Conservation (phyloP, 2,113 vertebrate species). For the Antigone vipio region DNA sequence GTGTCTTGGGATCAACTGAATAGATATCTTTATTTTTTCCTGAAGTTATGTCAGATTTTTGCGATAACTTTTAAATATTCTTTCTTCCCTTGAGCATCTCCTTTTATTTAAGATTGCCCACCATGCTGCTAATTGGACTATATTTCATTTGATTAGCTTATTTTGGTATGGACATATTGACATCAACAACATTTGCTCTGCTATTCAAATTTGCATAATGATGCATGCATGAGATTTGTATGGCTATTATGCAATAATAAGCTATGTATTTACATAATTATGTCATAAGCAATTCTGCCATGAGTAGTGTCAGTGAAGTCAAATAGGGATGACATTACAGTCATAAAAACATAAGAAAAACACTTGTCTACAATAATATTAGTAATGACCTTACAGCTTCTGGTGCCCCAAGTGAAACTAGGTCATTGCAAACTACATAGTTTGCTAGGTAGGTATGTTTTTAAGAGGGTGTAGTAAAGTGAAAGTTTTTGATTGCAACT, state of each 20-base stretch:
- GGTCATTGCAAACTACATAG: not conserved
- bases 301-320: constrained; percentile 48
- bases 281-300: constrained; percentile 54
- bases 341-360: constrained; percentile 15
- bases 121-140: constrained; percentile 14
- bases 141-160: constrained; percentile 50
- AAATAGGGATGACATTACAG: constrained; percentile 38
- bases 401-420: not conserved
- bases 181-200: constrained; percentile 19
- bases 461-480: not conserved
- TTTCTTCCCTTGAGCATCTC: not conserved
- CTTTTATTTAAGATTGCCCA: not conserved
- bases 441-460: not conserved
- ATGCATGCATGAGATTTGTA: constrained; percentile 30
- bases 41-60: not conserved
- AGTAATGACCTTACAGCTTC: constrained; percentile 5
- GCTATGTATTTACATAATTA: constrained; percentile 56
- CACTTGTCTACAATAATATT: not conserved
- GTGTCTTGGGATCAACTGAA: not conserved
- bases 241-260: constrained; percentile 52
- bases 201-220: constrained; percentile 46
- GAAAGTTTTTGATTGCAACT: not conserved
- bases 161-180: not conserved
- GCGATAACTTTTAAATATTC: not conserved
- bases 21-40: not conserved